These are phyloP conservation scores for Glaucidium brasilianum DNA, from an alignment of 2,113 vertebrate genomes.

Conservation along the genomic window DNA sequence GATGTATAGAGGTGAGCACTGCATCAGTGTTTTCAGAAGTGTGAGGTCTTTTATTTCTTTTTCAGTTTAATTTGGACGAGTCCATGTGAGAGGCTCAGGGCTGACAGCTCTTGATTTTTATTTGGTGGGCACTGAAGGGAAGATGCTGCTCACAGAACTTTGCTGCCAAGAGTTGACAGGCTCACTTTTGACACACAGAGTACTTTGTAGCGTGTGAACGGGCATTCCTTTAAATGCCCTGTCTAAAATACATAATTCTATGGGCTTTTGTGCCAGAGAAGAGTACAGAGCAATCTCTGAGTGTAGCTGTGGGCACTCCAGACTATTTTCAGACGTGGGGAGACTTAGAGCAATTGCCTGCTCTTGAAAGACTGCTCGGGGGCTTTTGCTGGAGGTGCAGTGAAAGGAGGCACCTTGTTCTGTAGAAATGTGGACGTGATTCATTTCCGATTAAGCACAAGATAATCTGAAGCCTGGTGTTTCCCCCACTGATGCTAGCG, in stretches of 20 bases:
- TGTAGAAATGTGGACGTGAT: neutral
- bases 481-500: neutral
- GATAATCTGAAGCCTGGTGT: neutral
- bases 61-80: neutral
- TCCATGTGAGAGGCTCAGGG: neutral
- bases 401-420: neutral
- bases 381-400: neutral
- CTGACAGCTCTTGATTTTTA: neutral
- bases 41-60: neutral
- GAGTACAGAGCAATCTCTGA: neutral
- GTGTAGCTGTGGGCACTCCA: slow-evolving; percentile 35
- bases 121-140: accelerated
- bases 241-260: neutral
- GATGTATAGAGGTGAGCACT: neutral
- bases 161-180: neutral
- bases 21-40: accelerated
- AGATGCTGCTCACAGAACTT: neutral
- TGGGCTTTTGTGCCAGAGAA: neutral
- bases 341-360: neutral
- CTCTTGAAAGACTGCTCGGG: neutral
- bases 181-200: accelerated
- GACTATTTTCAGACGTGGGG: neutral
- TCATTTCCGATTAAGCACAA: neutral
- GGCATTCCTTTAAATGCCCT: neutral
- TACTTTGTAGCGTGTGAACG: accelerated